Evolutionary conservation across 2,888 invertebrate species (phyloP), one percentile per base, ranked within the genome.

Genomic region (Dioctria rufipes): DNA sequence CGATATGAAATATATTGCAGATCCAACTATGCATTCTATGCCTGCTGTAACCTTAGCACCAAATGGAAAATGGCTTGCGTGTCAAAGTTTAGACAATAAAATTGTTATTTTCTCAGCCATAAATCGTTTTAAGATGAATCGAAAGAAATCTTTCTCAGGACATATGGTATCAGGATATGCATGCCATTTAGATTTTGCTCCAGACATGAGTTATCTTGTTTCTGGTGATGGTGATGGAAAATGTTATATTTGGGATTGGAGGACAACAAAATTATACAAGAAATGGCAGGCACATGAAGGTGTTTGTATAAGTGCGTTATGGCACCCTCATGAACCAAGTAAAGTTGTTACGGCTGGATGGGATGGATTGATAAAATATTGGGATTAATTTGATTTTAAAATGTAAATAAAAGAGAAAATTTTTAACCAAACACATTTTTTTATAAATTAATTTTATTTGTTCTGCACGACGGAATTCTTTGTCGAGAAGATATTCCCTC

Each of bases 131-230:
- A 98, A 99, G 90, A 95, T 98, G 92, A 98, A 99, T 90, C 91
- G 98, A 43, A 99, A 99, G 90, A 99, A 99, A 90, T 95, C 96
- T 0, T 99, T 99, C 89, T 95, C 94, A 0, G 99, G 99, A 0
- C 99, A 99, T 88, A 99, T 99, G 98, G 99, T 99, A 0, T 98
- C 99, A 6, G 99, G 99, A 0, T 99, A 99, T 89, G 99, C 99
- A 0, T 99, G 99, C 88, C 93, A 95, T 2, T 91, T 98, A 5
- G 99, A 99, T 89, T 99, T 97, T 89, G 98, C 98, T 2, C 99
- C 99, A 0, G 99, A 99, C 87, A 98, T 99, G 98, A 98, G 98
- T 86, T 99, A 99, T 88, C 90, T 99, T 60, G 95, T 98, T 78
- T 98, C 98, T 0, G 99, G 99, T 1, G 99, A 99, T 89, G 99